These are phyloP conservation scores for Parascotia fuliginaria DNA, from an alignment of 2,888 invertebrate genomes.

Conservation along the genomic window DNA sequence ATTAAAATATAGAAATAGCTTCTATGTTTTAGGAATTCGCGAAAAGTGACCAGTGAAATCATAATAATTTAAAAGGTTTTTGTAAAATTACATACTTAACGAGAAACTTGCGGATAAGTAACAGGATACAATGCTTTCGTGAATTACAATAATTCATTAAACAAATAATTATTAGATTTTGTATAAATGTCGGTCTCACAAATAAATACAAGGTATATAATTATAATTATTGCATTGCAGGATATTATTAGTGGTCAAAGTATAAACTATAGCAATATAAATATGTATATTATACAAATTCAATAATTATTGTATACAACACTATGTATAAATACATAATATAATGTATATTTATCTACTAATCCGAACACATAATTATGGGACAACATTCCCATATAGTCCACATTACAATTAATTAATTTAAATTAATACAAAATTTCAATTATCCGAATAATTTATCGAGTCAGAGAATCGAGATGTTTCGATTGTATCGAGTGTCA, in stretches of 20 bases:
- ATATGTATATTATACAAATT: constrained; percentile 13
- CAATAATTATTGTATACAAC: constrained; percentile 22
- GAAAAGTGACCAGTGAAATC: no score
- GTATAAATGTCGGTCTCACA: neutral
- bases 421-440: constrained; percentile 22
- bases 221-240: constrained; percentile 9
- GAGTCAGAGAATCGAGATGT: constrained; percentile 16
- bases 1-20: no score
- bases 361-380: constrained; percentile 47
- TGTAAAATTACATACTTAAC: no score
- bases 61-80: no score
- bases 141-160: neutral
- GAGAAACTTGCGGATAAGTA: no score
- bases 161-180: no score
- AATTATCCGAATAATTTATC: constrained; percentile 29
- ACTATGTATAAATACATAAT: constrained; percentile 36
- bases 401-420: constrained; percentile 28
- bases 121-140: neutral
- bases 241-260: constrained; percentile 11
- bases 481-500: neutral
- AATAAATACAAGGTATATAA: neutral
- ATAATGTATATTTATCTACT: constrained; percentile 41
- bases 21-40: no score
- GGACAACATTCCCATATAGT: constrained; percentile 43
- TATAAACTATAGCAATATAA: constrained; percentile 10